These are phyloP conservation scores for Leptopilina myrica DNA, from an alignment of 2,888 invertebrate genomes.

Conservation along the genomic window DNA sequence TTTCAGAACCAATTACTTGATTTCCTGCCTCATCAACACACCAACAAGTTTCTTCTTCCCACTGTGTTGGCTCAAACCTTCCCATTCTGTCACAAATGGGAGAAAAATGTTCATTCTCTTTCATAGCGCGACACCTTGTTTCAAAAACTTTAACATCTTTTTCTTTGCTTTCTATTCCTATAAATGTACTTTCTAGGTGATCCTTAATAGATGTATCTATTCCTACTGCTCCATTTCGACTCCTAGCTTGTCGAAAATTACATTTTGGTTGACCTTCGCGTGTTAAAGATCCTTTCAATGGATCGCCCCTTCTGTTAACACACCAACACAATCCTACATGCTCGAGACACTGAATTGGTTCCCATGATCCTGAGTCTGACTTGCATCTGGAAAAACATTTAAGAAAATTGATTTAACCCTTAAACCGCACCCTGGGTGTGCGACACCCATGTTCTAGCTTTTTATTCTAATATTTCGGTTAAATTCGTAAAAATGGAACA, in stretches of 20 bases:
- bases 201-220: slow-evolving; percentile 69
- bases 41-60: slow-evolving; percentile 86
- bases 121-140: slow-evolving; percentile 80
- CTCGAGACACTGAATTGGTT: slow-evolving; percentile 88
- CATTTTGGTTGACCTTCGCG: slow-evolving; percentile 87
- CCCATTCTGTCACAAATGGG: slow-evolving; percentile 84
- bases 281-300: slow-evolving; percentile 87
- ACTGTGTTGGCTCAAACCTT: slow-evolving; percentile 86
- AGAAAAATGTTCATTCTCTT: slow-evolving; percentile 75
- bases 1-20: slow-evolving; percentile 81
- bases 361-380: slow-evolving; percentile 85
- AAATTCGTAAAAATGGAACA: too few relatives aligned
- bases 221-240: slow-evolving; percentile 72
- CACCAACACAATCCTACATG: slow-evolving; percentile 91
- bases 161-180: slow-evolving; percentile 61
- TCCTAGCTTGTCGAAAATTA: slow-evolving; percentile 88
- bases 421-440: too few relatives aligned
- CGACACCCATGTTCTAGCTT: too few relatives aligned
- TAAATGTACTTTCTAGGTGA: slow-evolving; percentile 56
- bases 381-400: slow-evolving; percentile 78
- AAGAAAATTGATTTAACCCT: too few relatives aligned
- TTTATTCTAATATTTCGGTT: too few relatives aligned
- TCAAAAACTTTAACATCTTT: slow-evolving; percentile 74
- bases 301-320: slow-evolving; percentile 88
- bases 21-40: slow-evolving; percentile 92